These are phyloP conservation scores for Melospiza melodia DNA, from an alignment of 2,113 vertebrate species.

Conservation along the genomic window DNA sequence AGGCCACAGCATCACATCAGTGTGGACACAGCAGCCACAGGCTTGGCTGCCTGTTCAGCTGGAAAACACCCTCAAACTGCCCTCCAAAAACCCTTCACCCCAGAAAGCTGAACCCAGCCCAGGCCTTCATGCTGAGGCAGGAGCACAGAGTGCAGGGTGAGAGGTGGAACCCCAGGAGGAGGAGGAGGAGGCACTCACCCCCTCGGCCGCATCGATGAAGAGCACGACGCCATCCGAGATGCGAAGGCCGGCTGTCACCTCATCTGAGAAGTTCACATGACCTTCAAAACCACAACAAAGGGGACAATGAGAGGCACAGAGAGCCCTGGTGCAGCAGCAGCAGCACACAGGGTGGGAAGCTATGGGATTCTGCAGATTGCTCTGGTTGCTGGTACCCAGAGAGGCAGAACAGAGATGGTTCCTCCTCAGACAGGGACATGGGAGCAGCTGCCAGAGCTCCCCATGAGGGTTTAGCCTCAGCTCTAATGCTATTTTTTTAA, in stretches of 20 bases:
- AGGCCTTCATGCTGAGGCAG: background rate
- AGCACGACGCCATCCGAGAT: slow-evolving; percentile 95
- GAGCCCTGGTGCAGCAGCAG: background rate
- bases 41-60: background rate
- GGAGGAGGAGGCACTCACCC: slow-evolving; percentile 77
- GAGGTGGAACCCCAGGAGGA: background rate
- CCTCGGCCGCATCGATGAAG: slow-evolving; percentile 97
- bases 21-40: background rate
- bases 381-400: background rate
- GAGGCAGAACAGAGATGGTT: background rate
- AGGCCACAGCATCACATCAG: background rate
- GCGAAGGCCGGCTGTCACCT: slow-evolving; percentile 93
- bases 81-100: background rate
- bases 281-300: slow-evolving; percentile 70
- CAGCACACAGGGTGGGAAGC: background rate
- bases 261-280: slow-evolving; percentile 97
- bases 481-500: background rate
- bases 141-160: background rate
- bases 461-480: background rate
- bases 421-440: background rate
- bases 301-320: background rate
- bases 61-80: background rate
- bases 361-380: background rate
- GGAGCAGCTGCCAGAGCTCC: background rate
- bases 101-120: background rate